Evolutionary conservation across 2,113 vertebrate species (phyloP), one percentile per base, ranked within the genome.

Genomic region (Collichthys lucidus): DNA sequence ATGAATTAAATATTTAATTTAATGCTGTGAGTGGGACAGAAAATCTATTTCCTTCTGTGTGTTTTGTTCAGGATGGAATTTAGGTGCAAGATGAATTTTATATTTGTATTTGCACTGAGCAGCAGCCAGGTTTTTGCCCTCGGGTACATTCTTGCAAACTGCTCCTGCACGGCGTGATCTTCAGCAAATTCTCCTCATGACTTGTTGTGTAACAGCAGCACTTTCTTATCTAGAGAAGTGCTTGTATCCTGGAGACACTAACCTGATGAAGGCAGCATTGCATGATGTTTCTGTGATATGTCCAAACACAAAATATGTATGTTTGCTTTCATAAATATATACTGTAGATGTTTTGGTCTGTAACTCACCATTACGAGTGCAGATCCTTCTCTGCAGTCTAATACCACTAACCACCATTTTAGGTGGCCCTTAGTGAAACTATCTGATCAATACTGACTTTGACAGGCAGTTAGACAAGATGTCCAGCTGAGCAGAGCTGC

Each of bases 131-230:
- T 44, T 78, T 78, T 74, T 60, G 77, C 80, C 50, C 59, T 56
- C 6, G 55, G 76, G 85, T 82, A 69, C 65, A 19, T 80, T 74
- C 83, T 69, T 59, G 0, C 74, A 67, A 82, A 89, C 65, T 22
- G 49, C 42, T 80, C n/a, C 80, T 24, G 60, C 10, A 46, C 74
- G 66, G n/a, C 26, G 0, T 74, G 82, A 80, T 77, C 88, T 82
- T 64, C 20, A 4, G 14, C 80, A 16, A 35, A 11, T 68, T 74
- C 50, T 85, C 52, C 12, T 31, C 65, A 53, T 49, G 35, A 31
- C 63, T 66, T 53, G 66, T 89, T 88, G 73, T 75, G 4, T 87
- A 92, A 88, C 72, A 79, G 59, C 74, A 85, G 19, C 20, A 40
- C 49, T 78, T 77, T 82, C 53, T 71, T 68, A 42, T 78, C 85